Evolutionary conservation across 2,888 invertebrate species (phyloP).

Genomic region (Mesopsocus fuscifrons): DNA sequence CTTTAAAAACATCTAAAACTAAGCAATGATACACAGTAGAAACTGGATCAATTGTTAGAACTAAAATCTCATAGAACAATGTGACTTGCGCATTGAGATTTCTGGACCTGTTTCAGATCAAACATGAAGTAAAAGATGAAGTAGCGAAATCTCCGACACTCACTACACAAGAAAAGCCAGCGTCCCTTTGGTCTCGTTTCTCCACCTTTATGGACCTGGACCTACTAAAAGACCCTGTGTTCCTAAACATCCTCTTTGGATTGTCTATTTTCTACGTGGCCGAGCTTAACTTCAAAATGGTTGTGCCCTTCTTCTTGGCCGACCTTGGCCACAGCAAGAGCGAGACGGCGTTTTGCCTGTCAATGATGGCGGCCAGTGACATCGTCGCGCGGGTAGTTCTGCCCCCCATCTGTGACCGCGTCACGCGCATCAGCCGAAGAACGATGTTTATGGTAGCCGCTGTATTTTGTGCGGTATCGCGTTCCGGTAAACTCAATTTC

Average conservation of each 20-base stretch:
- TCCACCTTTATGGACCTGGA: slow-evolving; percentile 38
- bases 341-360: slow-evolving; percentile 47
- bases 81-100: too few species aligned
- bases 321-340: slow-evolving; percentile 25
- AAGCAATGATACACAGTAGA: too few species aligned
- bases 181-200: slow-evolving; percentile 18
- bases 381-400: slow-evolving; percentile 42
- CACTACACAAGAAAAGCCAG: background rate
- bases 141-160: too few species aligned
- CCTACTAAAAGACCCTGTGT: slow-evolving; percentile 38
- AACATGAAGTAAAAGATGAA: slow-evolving; percentile 19
- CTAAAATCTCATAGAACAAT: too few species aligned
- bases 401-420: slow-evolving; percentile 40
- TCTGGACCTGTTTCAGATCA: slow-evolving; percentile 16
- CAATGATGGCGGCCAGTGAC: slow-evolving; percentile 46
- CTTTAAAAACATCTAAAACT: too few species aligned
- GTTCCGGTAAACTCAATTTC: slow-evolving; percentile 34
- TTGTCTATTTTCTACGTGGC: slow-evolving; percentile 45
- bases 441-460: slow-evolving; percentile 42
- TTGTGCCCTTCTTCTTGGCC: slow-evolving; percentile 43
- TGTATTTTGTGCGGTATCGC: slow-evolving; percentile 32
- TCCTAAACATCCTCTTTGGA: slow-evolving; percentile 45
- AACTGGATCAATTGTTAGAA: too few species aligned
- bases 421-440: slow-evolving; percentile 37
- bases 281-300: slow-evolving; percentile 47